Base-by-base conservation (phyloP, 2,797 vertebrate species). In the Thalassophryne amazonica region DNA sequence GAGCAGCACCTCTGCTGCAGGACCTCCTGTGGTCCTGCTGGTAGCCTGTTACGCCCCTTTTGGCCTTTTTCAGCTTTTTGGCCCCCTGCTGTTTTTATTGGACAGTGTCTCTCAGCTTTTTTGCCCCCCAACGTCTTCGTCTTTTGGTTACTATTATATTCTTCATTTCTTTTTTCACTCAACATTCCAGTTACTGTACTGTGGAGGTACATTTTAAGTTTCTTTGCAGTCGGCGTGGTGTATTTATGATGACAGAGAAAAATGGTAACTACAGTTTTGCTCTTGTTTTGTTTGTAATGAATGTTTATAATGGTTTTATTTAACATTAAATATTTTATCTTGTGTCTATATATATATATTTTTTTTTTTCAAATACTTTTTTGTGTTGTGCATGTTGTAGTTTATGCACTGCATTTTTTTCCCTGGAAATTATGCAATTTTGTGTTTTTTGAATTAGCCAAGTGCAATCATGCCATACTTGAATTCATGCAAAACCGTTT, bases 171-270 rank as follows among this genome's bases (percentile, higher is more conserved):
- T 41, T 73, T 78, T 67, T 79, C 73, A 69, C 34, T 66, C 56
- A 69, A 35, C 73, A 69, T 48, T 59, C 57, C 65, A 72, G 24
- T 61, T 40, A 51, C 37, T 73, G 21, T 64, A 54, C 63, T 58
- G n/a, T n/a, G 52, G 62, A 63, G 67, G 54, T 34, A 68, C 60
- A 43, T 77, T 77, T 76, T 74, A 65, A 52, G 22, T 74, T 81
- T 81, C 57, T 78, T 81, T 78, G 58, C 76, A 70, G 69, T 77
- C 79, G 63, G 66, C 72, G 62, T 73, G 73, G 75, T 80, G 83
- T 84, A 79, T 89, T 91, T 91, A 93, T 91, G 91, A 93, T 94
- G 93, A 92, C 86, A 92, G 87, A 91, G 83, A 87, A 83, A 88
- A 87, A 95, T 94, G 94, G 94, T 95, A 95, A 95, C 87, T 93